phyloP scores from a whole-genome alignment of 2,888 invertebrate genomes.

The Baronia brevicornis region DNA sequence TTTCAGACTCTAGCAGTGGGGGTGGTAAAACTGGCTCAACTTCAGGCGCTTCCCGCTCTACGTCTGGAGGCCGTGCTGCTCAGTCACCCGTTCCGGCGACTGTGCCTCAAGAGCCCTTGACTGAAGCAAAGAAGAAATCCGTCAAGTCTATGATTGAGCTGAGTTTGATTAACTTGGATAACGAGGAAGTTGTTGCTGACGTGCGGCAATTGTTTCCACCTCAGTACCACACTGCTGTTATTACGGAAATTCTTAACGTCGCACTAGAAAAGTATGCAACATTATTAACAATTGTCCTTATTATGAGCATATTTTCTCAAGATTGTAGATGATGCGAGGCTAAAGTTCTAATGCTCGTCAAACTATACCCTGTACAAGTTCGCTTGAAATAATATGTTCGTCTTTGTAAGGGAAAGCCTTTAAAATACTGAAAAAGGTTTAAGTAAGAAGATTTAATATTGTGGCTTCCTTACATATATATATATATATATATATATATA shows the following conservation, averaged over 20 bases:
- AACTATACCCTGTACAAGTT: too few relatives aligned
- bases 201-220: constrained; percentile 42
- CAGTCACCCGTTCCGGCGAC: constrained; percentile 24
- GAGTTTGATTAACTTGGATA: constrained; percentile 43
- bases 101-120: constrained; percentile 43
- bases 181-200: constrained; percentile 45
- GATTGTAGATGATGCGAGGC: too few relatives aligned
- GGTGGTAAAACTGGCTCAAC: constrained; percentile 47
- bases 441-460: too few relatives aligned
- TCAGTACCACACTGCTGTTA: constrained; percentile 49
- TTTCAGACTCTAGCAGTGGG: constrained; percentile 31
- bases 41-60: constrained; percentile 41
- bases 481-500: too few relatives aligned
- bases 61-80: too few relatives aligned
- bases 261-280: constrained; percentile 53
- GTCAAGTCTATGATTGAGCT: constrained; percentile 49
- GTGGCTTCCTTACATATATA: too few relatives aligned
- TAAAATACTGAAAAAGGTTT: too few relatives aligned
- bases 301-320: too few relatives aligned
- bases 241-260: constrained; percentile 52
- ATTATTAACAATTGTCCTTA: too few relatives aligned
- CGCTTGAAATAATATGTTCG: too few relatives aligned
- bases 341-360: too few relatives aligned
- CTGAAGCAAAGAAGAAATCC: constrained; percentile 44
- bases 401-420: too few relatives aligned